phyloP scores from a whole-genome alignment of 2,113 vertebrate genomes.

The Rhizomys pruinosus region DNA sequence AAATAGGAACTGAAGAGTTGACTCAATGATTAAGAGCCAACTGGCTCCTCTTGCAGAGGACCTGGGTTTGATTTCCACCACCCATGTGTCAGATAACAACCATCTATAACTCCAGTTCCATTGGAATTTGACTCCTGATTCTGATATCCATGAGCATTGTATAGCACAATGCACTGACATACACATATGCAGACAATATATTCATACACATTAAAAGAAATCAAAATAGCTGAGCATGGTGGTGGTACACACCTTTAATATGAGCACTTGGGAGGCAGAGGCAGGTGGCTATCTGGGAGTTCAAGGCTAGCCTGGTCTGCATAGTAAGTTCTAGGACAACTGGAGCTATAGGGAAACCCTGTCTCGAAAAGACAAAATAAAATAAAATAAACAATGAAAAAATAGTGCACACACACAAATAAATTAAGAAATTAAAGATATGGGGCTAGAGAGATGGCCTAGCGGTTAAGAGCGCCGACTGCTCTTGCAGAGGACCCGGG shows the following conservation, averaged over 20 bases:
- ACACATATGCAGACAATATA: neutral
- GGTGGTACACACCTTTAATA: neutral
- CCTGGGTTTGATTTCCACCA: neutral
- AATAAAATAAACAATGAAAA: no score
- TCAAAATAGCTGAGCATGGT: neutral
- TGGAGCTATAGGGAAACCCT: neutral
- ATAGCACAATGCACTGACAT: neutral
- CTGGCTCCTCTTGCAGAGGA: neutral
- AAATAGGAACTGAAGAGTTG: no score
- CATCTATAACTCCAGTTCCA: neutral
- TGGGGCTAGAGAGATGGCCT: no score
- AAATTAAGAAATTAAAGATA: no score
- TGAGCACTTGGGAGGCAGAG: neutral
- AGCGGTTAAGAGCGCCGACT: no score
- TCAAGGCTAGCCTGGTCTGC: neutral
- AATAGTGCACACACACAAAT: no score
- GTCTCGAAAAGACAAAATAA: neutral
- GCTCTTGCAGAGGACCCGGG: no score
- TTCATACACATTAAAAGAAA: neutral
- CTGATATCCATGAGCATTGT: neutral
- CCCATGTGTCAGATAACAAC: neutral
- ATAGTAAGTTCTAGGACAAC: no score
- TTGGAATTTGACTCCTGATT: neutral
- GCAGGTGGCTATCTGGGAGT: neutral
- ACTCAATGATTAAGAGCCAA: no score